phyloP scores from a whole-genome alignment of 1,140 invertebrate species.

The Drosophila nigrodunni region DNA sequence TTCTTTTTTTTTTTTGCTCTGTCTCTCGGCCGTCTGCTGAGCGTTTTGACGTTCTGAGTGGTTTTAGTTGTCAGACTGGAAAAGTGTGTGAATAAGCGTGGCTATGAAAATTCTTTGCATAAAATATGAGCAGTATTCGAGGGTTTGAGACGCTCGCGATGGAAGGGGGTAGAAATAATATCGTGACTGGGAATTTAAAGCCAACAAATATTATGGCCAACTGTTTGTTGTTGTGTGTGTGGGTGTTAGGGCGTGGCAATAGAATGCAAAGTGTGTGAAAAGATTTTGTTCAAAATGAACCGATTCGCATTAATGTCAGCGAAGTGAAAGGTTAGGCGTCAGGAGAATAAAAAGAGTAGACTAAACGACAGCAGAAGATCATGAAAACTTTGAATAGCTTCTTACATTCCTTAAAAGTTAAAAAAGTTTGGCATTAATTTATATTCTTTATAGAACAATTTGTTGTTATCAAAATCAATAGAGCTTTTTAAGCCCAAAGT shows the following conservation, averaged over 20 bases:
- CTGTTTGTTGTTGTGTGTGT: conserved; percentile 1
- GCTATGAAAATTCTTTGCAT: conserved; percentile 60
- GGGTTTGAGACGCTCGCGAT: too few relatives aligned
- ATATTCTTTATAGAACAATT: too few relatives aligned
- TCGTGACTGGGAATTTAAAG: conserved; percentile 24
- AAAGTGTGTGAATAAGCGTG: conserved; percentile 35
- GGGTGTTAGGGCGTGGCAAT: neutral
- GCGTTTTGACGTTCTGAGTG: conserved; percentile 72
- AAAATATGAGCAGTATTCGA: conserved; percentile 29
- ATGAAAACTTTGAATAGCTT: neutral
- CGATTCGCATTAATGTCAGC: conserved; percentile 16
- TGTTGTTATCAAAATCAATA: too few relatives aligned
- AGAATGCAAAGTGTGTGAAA: neutral
- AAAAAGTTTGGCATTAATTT: too few relatives aligned
- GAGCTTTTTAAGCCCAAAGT: too few relatives aligned
- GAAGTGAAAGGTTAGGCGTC: neutral
- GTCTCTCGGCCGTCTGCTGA: conserved; percentile 22
- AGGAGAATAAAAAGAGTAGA: neutral
- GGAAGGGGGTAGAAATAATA: neutral
- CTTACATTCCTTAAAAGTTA: neutral
- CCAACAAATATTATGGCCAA: conserved; percentile 41
- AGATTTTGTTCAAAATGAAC: conserved; percentile 11
- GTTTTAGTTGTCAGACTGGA: conserved; percentile 60
- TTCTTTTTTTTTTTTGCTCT: neutral
- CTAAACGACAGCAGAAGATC: neutral